Evolutionary conservation across 2,888 invertebrate genomes (phyloP), one percentile per base, ranked within the genome.

Genomic region (Cataglyphis altisquamis): DNA sequence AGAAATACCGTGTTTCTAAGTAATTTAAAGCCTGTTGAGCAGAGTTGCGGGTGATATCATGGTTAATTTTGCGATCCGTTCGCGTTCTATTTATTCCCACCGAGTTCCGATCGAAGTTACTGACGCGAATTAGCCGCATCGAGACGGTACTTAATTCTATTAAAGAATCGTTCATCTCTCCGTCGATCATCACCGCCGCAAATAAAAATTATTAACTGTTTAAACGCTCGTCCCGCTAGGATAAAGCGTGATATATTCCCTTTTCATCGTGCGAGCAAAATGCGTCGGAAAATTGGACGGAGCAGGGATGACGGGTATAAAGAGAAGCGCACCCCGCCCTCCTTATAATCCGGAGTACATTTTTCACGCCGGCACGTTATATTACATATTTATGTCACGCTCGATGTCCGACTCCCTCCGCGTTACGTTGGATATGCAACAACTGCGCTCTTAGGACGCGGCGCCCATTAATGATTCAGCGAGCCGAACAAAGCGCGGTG

Each of bases 341-440:
- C 25, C 84, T 87, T 88, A 84, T 85, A 85, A 84, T 84, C 87
- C 84, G 72, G 82, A 86, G 88, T 90, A 81, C 88, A 90, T 90
- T 90, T 90, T 90, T 90, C 89, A 90, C 86, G 77, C 83, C 67
- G 85, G 82, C 89, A 86, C 89, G 89, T 92, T 90, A 88, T 88
- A 88, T 92, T 91, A 92, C 90, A 89, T 92, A 92, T 92, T 92
- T 92, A 92, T 91, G 91, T 91, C 92, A 91, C 90, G 90, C 91
- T 88, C 91, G 85, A 84, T 88, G 90, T 88, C 89, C 89, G 83
- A 89, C 90, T 89, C 78, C 88, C 84, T 90, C 87, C 86, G 81
- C 77, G 86, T 87, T 78, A 78, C 68, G 88, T 66, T 84, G 88
- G 88, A 89, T 89, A 89, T 90, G 90, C 88, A 88, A 81, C 86